Evolutionary conservation across 2,113 vertebrate genomes (phyloP), one percentile per base, ranked within the genome.

Genomic region (Machaerirhynchus nigripectus): DNA sequence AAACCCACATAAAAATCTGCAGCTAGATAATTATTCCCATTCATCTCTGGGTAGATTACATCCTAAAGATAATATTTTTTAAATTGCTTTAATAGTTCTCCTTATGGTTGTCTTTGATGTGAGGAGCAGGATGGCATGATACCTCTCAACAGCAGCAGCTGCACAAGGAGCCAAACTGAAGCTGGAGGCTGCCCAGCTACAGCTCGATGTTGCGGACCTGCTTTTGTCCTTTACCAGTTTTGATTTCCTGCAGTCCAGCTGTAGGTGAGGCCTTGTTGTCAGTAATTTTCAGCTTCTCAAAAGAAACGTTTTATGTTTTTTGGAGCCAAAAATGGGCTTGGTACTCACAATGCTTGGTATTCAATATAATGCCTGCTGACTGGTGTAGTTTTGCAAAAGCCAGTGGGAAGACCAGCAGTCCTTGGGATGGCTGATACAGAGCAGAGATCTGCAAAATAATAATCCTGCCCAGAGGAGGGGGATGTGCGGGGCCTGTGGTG

Each of bases 51-150:
- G n/a, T 87, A 86, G 80, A 94, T 81, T 88, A 84, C 73, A 78
- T 90, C 79, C 84, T 93, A 68, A 81, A 89, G 93, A 89, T 87
- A 86, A 55, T 87, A 73, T 90, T 94, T 92, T 89, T 96, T 87
- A 4, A 94, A 90, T 88, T 94, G 73, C 40, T 92, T 92, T 96
- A 89, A 93, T 93, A 75, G 85, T 80, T 93, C 49, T 96, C 35
- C 71, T 77, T 88, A 47, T 2, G 3, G 56, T 77, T 93, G n/a
- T 64, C 57, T 94, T 94, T 94, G 86, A 92, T 87, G 91, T 71
- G 64, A 86, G 63, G 64, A 95, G 90, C 69, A 49, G 37, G 3
- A 1, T 82, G 55, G 60, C 52, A 61, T 39, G 78, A 75, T 89
- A 79, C 61, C 18, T 86, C 37, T 92, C 39, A 30, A 19, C 64